A percentile compares a stretch with the other conserved stretches of the same genome.
Conservation (phyloP, 2,113 vertebrate genomes). For the Cyphotilapia sp. region DNA sequence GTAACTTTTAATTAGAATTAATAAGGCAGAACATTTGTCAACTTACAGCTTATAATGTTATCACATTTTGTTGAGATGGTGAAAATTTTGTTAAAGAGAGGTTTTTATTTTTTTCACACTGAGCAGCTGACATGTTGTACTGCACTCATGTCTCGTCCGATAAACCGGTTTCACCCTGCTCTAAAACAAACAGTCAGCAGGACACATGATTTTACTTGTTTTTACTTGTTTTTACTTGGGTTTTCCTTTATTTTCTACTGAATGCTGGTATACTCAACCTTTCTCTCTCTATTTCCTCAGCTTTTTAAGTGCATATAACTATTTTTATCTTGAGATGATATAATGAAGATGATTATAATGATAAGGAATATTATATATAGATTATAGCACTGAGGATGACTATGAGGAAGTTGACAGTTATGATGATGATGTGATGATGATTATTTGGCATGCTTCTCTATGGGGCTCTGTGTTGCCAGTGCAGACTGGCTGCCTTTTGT, state of each 20-base stretch:
- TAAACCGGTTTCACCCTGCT: too few relatives aligned
- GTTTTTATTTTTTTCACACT: too few relatives aligned
- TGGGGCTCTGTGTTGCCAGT: constrained; percentile 59
- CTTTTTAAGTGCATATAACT: constrained; percentile 69
- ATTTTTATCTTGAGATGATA: constrained; percentile 70
- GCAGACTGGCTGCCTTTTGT: constrained; percentile 32
- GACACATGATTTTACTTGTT: neutral
- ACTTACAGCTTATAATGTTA: too few relatives aligned
- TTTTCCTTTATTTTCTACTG: constrained; percentile 61
- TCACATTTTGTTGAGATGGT: too few relatives aligned
- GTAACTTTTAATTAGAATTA: too few relatives aligned
- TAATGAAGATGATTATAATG: constrained; percentile 40
- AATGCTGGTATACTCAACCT: constrained; percentile 64
- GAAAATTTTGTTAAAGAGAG: too few relatives aligned
- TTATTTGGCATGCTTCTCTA: constrained; percentile 63
- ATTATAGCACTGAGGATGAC: constrained; percentile 30
- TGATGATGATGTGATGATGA: neutral
- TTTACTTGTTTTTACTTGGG: constrained; percentile 10
- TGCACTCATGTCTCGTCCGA: too few relatives aligned
- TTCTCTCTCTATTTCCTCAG: constrained; percentile 67
- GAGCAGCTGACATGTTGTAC: too few relatives aligned
- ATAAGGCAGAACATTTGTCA: too few relatives aligned
- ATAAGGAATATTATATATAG: constrained; percentile 36
- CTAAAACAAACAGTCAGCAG: too few relatives aligned
- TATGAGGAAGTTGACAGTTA: neutral